Percentiles rank a stretch among this genome's conserved stretches.
Conservation (phyloP, 2,888 invertebrate species). For the Nomada hirtipes region DNA sequence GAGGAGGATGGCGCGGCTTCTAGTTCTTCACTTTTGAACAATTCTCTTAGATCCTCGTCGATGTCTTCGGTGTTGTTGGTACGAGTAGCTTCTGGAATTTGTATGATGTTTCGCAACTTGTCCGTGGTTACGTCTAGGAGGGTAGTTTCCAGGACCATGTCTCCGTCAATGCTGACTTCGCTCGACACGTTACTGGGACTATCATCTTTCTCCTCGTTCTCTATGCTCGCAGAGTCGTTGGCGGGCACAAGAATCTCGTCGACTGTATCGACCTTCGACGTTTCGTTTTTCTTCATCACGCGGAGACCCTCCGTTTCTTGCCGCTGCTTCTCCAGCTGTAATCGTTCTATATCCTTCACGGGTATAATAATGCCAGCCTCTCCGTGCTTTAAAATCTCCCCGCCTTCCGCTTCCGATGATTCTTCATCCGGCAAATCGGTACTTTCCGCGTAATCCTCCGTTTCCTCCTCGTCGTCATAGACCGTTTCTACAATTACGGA, state of each 20-base stretch:
- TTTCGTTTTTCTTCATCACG: conserved; percentile 20
- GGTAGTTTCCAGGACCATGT: conserved; percentile 77
- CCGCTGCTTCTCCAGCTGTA: conserved; percentile 31
- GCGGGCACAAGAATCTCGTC: conserved; percentile 32
- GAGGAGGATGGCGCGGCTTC: conserved; percentile 41
- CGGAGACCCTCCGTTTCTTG: conserved; percentile 4
- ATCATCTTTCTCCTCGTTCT: conserved; percentile 57
- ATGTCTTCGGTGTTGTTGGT: conserved; percentile 8
- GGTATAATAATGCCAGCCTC: conserved; percentile 79
- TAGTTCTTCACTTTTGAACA: conserved; percentile 39
- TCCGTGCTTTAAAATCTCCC: conserved; percentile 78
- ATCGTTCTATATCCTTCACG: conserved; percentile 38
- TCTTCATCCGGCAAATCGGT: conserved; percentile 74
- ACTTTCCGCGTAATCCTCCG: conserved; percentile 60
- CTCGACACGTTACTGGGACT: conserved; percentile 74
- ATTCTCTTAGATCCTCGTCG: conserved; percentile 39
- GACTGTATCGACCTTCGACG: neutral
- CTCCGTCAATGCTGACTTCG: conserved; percentile 75
- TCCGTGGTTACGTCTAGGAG: conserved; percentile 73
- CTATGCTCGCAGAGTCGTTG: conserved; percentile 47
- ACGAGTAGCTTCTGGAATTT: conserved; percentile 3
- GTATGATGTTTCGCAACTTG: conserved; percentile 57
- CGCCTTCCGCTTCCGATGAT: conserved; percentile 70
- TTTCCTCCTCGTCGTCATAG: conserved; percentile 69
- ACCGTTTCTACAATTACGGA: conserved; percentile 43